A percentile compares a stretch with the other conserved stretches of the same genome.
Conservation (phyloP, 2,113 vertebrate species). For the Neotoma lepida region DNA sequence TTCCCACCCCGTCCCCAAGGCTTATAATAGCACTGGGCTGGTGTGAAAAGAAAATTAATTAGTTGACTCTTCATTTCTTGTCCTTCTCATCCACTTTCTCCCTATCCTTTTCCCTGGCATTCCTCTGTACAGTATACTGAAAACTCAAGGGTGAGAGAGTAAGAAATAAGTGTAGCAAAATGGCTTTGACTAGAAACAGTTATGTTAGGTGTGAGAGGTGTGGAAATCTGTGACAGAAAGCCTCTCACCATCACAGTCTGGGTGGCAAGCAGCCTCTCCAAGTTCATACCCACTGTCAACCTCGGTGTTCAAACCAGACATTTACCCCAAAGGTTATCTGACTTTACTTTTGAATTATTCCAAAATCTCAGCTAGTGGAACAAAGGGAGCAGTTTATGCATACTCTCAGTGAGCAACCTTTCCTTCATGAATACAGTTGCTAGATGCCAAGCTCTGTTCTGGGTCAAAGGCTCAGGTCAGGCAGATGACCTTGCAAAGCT, state of each 20-base stretch:
- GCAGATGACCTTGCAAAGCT: neutral
- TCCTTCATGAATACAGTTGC: conserved; percentile 4
- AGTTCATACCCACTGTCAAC: neutral
- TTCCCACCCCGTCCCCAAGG: accelerated
- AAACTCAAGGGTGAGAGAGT: neutral
- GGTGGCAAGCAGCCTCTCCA: neutral
- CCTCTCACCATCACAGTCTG: neutral
- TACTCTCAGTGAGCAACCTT: neutral
- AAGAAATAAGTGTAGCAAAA: neutral
- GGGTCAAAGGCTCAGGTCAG: neutral
- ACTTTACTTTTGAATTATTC: conserved; percentile 27
- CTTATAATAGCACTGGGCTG: neutral
- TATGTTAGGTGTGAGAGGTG: neutral
- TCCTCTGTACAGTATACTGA: neutral
- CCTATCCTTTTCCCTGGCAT: neutral
- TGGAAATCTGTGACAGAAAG: neutral
- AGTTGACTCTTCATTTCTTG: neutral
- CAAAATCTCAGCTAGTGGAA: conserved; percentile 29
- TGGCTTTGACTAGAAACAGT: neutral
- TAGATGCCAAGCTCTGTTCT: neutral
- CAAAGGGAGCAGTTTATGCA: neutral
- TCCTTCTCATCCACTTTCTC: neutral
- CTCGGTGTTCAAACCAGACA: neutral
- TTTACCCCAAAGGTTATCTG: neutral
- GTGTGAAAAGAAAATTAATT: neutral